Conservation (phyloP, 2,888 invertebrate species). For the Monochamus alternatus region DNA sequence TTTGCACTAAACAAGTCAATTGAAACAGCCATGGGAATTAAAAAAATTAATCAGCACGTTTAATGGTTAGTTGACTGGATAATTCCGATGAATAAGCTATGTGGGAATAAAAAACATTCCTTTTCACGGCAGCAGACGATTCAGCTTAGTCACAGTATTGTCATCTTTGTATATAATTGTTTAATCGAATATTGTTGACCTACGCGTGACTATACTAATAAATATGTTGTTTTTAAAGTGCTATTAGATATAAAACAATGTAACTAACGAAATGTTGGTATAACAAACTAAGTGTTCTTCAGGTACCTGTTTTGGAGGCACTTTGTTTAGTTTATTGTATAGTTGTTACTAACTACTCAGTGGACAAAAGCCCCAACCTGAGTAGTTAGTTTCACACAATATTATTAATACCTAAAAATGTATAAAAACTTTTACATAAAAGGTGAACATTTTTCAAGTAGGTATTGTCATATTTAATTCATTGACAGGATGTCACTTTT, state of each 20-base stretch:
- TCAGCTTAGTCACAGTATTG: not conserved
- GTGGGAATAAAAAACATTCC: not conserved
- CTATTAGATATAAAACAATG: not conserved
- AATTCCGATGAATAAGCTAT: conserved; percentile 11
- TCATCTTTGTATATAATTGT: not conserved
- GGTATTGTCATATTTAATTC: too few species aligned
- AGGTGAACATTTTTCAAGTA: too few species aligned
- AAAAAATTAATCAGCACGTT: conserved; percentile 18
- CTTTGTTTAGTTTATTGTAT: not conserved
- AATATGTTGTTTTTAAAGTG: not conserved
- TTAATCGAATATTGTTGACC: not conserved
- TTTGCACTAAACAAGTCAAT: conserved; percentile 12
- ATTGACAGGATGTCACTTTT: too few species aligned
- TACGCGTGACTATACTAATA: not conserved
- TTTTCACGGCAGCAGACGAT: not conserved
- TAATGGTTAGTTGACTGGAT: conserved; percentile 12
- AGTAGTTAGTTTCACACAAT: too few species aligned
- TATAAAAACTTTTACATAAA: too few species aligned
- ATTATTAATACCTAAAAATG: too few species aligned
- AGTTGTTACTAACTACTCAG: too few species aligned
- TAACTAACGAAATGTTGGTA: not conserved
- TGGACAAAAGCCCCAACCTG: too few species aligned
- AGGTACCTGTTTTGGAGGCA: not conserved
- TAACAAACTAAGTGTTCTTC: not conserved
- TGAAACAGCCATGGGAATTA: conserved; percentile 5